phyloP scores from a whole-genome alignment of 2,888 invertebrate species.

The Oscheius onirici region DNA sequence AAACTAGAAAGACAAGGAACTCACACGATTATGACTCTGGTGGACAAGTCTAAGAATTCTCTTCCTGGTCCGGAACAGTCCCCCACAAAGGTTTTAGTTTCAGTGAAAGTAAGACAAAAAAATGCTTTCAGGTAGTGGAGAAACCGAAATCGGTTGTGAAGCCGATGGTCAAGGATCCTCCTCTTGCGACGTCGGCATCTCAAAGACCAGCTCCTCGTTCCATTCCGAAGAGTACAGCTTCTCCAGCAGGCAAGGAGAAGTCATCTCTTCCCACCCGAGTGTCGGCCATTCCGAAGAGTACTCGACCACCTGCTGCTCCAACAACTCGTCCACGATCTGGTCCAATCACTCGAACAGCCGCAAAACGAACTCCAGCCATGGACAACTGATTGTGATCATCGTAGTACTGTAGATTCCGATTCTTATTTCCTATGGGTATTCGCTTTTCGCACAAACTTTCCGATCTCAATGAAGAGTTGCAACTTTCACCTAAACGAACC shows the following conservation, averaged over 20 bases:
- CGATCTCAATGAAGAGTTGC: slow-evolving; percentile 21
- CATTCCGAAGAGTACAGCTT: slow-evolving; percentile 6
- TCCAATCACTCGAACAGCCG: background rate
- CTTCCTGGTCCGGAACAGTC: slow-evolving; percentile 52
- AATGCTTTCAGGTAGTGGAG: slow-evolving; percentile 33
- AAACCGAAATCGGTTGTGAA: slow-evolving; percentile 68
- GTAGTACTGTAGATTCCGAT: background rate
- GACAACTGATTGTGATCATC: slow-evolving; percentile 25
- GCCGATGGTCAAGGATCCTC: slow-evolving; percentile 64
- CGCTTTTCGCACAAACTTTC: background rate
- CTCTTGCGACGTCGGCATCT: slow-evolving; percentile 42
- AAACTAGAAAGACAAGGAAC: slow-evolving; percentile 62
- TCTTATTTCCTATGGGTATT: slow-evolving; percentile 22
- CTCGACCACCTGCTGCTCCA: background rate
- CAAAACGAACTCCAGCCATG: slow-evolving; percentile 1
- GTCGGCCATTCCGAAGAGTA: slow-evolving; percentile 19
- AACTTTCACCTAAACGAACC: slow-evolving; percentile 26
- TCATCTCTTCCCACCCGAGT: background rate
- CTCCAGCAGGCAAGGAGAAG: slow-evolving; percentile 17
- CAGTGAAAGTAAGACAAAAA: too few species aligned
- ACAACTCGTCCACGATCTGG: slow-evolving; percentile 19
- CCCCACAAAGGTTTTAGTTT: slow-evolving; percentile 35
- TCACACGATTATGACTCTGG: slow-evolving; percentile 60
- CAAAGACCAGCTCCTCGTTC: background rate
- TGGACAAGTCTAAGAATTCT: slow-evolving; percentile 37